Evolutionary conservation across 2,888 invertebrate genomes (phyloP), one percentile per base, ranked within the genome.

Genomic region (Andrena praecox): DNA sequence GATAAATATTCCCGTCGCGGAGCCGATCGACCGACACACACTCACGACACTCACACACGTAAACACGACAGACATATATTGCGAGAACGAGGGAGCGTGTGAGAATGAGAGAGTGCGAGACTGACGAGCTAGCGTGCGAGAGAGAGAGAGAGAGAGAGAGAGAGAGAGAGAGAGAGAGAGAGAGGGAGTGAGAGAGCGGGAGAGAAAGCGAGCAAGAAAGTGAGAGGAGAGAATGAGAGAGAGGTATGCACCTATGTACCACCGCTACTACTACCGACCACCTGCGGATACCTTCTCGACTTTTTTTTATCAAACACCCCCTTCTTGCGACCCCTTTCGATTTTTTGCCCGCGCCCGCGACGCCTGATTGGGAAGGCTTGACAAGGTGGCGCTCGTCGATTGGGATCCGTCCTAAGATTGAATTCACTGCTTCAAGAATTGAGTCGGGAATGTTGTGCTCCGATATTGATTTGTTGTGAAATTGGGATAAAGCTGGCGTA

Each of bases 1-100:
- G 52, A 82, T 82, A 82, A 80, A 82, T 82, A 80, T 80, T 76
- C 64, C 81, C 68, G 81, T 76, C 74, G 81, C 68, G 82, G 67
- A 75, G 62, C 75, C 75, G 81, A 82, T 82, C 81, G 59, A 80
- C 81, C 71, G 82, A 76, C 75, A 76, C 67, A 80, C 70, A 66
- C 74, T 59, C 64, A 74, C 56, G 24, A 24, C 69, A 74, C 64
- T 31, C 69, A 80, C 71, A 73, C 56, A 56, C 74, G 62, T 54
- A 29, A 50, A 75, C 63, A 60, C 80, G 27, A 60, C 60, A 82
- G 52, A 33, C 67, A 67, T 63, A 59, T 63, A 80, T 56, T 24
- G 68, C 63, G 63, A 52, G 81, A 74, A 69, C 70, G 76, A 27
- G 76, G 56, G 59, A 71, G 67, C 54, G 70, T 54, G 54, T 82